Evolutionary conservation across 2,888 invertebrate species (phyloP).

Genomic region (Archaeoteleia sp.): DNA sequence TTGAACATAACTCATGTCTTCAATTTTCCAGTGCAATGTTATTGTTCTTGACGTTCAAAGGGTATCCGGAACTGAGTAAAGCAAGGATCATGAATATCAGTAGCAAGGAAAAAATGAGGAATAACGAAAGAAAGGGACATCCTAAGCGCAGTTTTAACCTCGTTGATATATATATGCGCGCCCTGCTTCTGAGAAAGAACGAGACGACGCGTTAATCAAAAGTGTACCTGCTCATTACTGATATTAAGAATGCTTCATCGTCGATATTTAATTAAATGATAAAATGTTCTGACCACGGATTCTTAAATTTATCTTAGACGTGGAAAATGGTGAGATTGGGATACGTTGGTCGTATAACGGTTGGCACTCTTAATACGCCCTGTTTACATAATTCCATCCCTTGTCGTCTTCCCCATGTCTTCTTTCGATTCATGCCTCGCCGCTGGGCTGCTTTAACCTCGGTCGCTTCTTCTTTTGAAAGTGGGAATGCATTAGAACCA

Average conservation of each 20-base stretch:
- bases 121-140: conserved; percentile 27
- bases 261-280: conserved; percentile 67
- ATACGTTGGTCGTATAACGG: conserved; percentile 30
- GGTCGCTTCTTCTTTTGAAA: no score
- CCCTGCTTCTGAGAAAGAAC: conserved; percentile 26
- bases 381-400: neutral
- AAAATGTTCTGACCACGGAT: conserved; percentile 58
- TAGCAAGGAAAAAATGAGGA: conserved; percentile 11
- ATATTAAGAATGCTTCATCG: conserved; percentile 66
- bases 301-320: conserved; percentile 58
- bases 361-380: conserved; percentile 33
- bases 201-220: conserved; percentile 57
- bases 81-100: conserved; percentile 35
- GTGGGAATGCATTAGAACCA: no score
- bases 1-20: conserved; percentile 15
- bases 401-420: no score
- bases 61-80: conserved; percentile 12
- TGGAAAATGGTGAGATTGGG: conserved; percentile 30
- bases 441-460: no score
- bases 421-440: no score
- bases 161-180: conserved; percentile 36
- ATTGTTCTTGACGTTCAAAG: conserved; percentile 24
- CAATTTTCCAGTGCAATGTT: conserved; percentile 17
- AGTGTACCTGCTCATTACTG: conserved; percentile 60
- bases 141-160: conserved; percentile 37